Conservation (phyloP, 2,888 invertebrate genomes). For the Serrognathus titanus region DNA sequence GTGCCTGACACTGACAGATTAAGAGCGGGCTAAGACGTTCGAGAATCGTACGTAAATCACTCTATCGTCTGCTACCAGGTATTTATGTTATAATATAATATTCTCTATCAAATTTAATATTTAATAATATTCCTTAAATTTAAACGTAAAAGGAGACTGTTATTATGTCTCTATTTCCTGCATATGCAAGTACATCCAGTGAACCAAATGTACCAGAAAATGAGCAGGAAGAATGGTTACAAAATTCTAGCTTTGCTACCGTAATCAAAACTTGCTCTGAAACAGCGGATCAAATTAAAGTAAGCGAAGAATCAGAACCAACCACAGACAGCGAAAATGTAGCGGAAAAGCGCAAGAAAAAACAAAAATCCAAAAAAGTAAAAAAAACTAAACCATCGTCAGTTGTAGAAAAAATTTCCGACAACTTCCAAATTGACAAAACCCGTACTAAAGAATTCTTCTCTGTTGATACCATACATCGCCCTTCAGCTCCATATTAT, state of each 20-base stretch:
- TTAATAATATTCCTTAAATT: too few species aligned
- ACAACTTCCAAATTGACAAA: constrained; percentile 60
- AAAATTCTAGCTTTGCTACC: constrained; percentile 49
- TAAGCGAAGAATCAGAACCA: neutral
- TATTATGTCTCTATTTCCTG: constrained; percentile 51
- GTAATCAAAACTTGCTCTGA: neutral
- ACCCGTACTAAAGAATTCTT: constrained; percentile 56
- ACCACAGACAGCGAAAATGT: constrained; percentile 25
- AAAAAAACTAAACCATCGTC: neutral
- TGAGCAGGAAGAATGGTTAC: constrained; percentile 34
- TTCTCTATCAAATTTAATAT: too few species aligned
- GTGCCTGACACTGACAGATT: too few species aligned
- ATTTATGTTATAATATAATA: too few species aligned
- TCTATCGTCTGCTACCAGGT: too few species aligned
- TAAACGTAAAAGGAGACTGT: too few species aligned
- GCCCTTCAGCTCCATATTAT: constrained; percentile 62
- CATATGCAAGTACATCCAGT: constrained; percentile 42
- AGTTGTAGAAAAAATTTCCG: constrained; percentile 28
- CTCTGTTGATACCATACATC: constrained; percentile 59
- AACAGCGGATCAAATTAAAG: neutral
- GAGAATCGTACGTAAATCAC: too few species aligned
- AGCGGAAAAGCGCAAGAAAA: constrained; percentile 36
- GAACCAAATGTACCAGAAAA: constrained; percentile 15
- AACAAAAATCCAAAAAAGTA: constrained; percentile 11
- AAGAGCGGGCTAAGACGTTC: too few species aligned